Percentiles rank a stretch among this genome's conserved stretches.
phyloP scores from a whole-genome alignment of 2,888 invertebrate genomes.

The Machimus atricapillus region DNA sequence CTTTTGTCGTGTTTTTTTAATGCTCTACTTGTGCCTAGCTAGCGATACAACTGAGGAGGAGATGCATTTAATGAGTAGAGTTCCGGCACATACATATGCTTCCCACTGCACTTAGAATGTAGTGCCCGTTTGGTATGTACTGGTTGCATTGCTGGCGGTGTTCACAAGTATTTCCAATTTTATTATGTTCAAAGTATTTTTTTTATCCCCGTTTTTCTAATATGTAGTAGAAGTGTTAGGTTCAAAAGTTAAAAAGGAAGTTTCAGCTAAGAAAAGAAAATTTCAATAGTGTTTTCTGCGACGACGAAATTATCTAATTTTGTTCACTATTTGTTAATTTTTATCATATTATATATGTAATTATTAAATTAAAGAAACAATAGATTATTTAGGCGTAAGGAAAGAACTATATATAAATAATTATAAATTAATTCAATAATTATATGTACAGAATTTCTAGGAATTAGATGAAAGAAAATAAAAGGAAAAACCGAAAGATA shows the following conservation, averaged over 20 bases:
- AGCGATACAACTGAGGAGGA: not conserved
- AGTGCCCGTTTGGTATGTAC: not conserved
- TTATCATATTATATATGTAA: conserved; percentile 39
- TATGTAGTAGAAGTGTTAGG: not conserved
- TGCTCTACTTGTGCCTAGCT: not conserved
- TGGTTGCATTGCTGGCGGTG: not conserved
- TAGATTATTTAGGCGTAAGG: conserved; percentile 37
- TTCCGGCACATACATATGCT: not conserved
- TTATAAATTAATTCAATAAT: conserved; percentile 39
- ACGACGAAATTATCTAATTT: conserved; percentile 18
- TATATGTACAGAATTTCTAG: conserved; percentile 37
- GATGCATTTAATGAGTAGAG: not conserved
- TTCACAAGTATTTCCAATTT: not conserved
- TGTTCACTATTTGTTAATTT: conserved; percentile 35
- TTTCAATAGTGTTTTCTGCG: not conserved
- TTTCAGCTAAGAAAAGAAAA: not conserved
- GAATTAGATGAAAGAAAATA: conserved; percentile 26
- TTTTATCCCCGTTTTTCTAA: not conserved
- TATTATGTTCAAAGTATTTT: not conserved
- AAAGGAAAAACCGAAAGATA: not conserved
- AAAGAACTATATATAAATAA: conserved; percentile 39
- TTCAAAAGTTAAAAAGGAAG: not conserved
- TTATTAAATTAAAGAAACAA: conserved; percentile 38
- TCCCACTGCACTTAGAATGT: not conserved
- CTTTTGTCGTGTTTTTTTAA: not conserved